phyloP scores from a whole-genome alignment of 2,113 vertebrate species.

The Buteo buteo region DNA sequence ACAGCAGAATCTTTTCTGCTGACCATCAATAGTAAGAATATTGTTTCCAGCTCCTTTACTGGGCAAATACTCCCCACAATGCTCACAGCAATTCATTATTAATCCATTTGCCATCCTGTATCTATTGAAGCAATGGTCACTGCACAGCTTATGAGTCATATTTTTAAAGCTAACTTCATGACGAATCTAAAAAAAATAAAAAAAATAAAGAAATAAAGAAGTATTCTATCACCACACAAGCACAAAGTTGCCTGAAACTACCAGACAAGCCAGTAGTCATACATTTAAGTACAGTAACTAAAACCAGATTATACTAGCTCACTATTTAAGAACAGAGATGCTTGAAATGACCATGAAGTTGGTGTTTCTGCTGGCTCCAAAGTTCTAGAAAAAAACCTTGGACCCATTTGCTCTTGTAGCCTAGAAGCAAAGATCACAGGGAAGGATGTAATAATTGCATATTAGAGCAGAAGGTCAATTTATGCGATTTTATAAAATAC shows the following conservation, averaged over 20 bases:
- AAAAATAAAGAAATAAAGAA: background rate
- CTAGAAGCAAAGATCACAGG: background rate
- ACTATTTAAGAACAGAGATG: background rate
- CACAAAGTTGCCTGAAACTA: background rate
- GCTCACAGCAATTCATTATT: conserved; percentile 99
- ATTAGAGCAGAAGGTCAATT: background rate
- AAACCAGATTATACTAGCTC: background rate
- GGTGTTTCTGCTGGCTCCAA: background rate
- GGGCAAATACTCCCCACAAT: conserved; percentile 95
- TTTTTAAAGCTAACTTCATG: conserved; percentile 99
- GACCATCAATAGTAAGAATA: conserved; percentile 90
- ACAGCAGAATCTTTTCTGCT: conserved; percentile 98
- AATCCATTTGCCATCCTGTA: conserved; percentile 97
- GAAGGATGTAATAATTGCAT: background rate
- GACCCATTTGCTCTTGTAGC: background rate
- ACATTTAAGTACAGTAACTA: background rate
- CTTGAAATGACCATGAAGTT: background rate
- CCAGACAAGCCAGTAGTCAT: background rate
- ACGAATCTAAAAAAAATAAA: conserved; percentile 81
- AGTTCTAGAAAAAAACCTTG: background rate
- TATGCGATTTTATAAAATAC: background rate
- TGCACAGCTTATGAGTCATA: conserved; percentile 98
- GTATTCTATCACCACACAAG: background rate
- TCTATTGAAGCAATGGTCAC: conserved; percentile 95
- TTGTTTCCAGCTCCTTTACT: conserved; percentile 93